A percentile compares a stretch with the other conserved stretches of the same genome.
phyloP scores from a whole-genome alignment of 2,888 invertebrate genomes.

The Acronicta leporina region DNA sequence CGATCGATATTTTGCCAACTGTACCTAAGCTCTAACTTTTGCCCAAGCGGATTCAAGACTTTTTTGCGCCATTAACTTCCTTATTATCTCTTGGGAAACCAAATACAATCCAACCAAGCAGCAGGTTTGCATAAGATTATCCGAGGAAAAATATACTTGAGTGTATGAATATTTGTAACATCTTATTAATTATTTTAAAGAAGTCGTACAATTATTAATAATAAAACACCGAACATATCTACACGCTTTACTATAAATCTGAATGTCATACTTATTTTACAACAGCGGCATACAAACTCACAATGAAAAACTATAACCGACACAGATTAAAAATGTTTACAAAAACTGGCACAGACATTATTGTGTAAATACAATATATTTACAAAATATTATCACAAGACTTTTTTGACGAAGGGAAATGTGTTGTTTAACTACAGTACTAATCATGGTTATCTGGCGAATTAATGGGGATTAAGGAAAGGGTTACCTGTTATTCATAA shows the following conservation, averaged over 20 bases:
- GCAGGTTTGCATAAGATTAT: too few species aligned
- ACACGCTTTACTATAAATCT: conserved; percentile 47
- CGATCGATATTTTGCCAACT: too few species aligned
- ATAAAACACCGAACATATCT: conserved; percentile 44
- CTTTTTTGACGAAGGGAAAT: conserved; percentile 17
- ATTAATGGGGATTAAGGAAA: conserved; percentile 1
- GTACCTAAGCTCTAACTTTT: too few species aligned
- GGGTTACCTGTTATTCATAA: background rate
- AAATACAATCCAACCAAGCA: too few species aligned
- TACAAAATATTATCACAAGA: conserved; percentile 46
- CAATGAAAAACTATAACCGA: conserved; percentile 34
- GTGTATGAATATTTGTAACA: too few species aligned
- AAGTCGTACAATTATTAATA: too few species aligned
- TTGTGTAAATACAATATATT: conserved; percentile 48
- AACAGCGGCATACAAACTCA: conserved; percentile 33
- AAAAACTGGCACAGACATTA: conserved; percentile 44
- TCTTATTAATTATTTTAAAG: background rate
- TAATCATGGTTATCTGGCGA: conserved; percentile 4
- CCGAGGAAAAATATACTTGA: too few species aligned
- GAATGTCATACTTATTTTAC: conserved; percentile 47
- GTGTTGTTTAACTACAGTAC: conserved; percentile 24
- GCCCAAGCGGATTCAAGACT: too few species aligned
- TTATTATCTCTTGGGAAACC: too few species aligned
- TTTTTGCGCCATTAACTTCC: too few species aligned
- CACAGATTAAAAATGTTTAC: conserved; percentile 43